Evolutionary conservation across 2,888 invertebrate genomes (phyloP).

Genomic region (Urechis unicinctus): DNA sequence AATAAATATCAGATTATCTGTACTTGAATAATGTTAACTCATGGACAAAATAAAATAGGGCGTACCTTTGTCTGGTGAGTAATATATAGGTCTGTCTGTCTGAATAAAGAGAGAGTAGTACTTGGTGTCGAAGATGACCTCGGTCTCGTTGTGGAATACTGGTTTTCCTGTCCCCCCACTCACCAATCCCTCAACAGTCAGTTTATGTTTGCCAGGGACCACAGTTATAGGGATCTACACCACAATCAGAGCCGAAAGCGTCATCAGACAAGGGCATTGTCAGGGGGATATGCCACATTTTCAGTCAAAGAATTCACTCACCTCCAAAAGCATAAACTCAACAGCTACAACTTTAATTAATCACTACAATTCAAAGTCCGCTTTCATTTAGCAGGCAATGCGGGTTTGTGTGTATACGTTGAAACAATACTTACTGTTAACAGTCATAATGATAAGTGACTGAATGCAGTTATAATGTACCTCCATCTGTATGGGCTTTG

Average conservation of each 20-base stretch:
- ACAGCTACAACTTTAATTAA: background rate
- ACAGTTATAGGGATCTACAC: conserved; percentile 79
- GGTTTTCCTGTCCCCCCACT: conserved; percentile 75
- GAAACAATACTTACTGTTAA: too few species aligned
- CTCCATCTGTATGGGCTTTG: conserved; percentile 18
- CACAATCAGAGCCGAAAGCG: background rate
- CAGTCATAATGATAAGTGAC: too few species aligned
- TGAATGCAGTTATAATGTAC: too few species aligned
- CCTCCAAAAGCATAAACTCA: background rate
- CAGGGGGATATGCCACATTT: too few species aligned
- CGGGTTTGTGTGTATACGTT: too few species aligned
- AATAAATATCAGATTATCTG: too few species aligned
- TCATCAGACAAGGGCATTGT: background rate
- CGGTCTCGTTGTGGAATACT: conserved; percentile 82
- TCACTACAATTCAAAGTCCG: too few species aligned
- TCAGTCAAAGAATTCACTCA: background rate
- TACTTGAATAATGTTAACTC: too few species aligned
- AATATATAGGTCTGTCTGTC: conserved; percentile 89
- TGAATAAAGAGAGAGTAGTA: conserved; percentile 95
- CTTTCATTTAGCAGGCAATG: too few species aligned
- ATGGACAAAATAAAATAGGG: background rate
- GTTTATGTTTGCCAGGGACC: conserved; percentile 73
- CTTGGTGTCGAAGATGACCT: conserved; percentile 76
- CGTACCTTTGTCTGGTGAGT: conserved; percentile 70
- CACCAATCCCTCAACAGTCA: conserved; percentile 74